Percentiles rank a stretch among this genome's conserved stretches.
Conservation (phyloP, 1,140 invertebrate genomes). For the Panagrolaimus sp. region DNA sequence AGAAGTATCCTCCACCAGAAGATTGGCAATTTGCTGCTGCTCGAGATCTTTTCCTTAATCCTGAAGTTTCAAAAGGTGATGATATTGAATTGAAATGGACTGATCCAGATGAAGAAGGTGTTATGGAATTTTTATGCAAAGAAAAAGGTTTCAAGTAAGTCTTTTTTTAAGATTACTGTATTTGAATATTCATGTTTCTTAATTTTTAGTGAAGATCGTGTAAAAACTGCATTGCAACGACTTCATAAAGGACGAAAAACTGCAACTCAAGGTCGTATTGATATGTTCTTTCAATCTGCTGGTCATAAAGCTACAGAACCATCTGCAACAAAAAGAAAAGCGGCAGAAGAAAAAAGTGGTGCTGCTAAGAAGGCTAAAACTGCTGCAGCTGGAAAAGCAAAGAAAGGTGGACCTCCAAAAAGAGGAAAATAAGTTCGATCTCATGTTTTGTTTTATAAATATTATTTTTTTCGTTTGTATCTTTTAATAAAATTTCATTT, state of each 20-base stretch:
- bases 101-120: slow-evolving; percentile 86
- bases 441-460: too few species aligned
- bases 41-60: slow-evolving; percentile 75
- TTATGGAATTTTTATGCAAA: slow-evolving; percentile 83
- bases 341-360: slow-evolving; percentile 29
- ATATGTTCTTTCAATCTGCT: slow-evolving; percentile 78
- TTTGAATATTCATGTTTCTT: too few species aligned
- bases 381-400: slow-evolving; percentile 13
- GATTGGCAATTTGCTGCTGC: slow-evolving; percentile 65
- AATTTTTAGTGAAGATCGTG: slow-evolving; percentile 73
- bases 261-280: slow-evolving; percentile 82
- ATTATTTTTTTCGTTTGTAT: too few species aligned
- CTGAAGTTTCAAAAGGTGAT: slow-evolving; percentile 71
- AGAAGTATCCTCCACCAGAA: slow-evolving; percentile 58
- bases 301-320: slow-evolving; percentile 20
- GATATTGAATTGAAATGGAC: slow-evolving; percentile 65
- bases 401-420: too few species aligned
- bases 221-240: slow-evolving; percentile 83
- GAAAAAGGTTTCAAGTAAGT: slow-evolving; percentile 68
- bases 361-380: slow-evolving; percentile 7
- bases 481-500: too few species aligned
- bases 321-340: slow-evolving; percentile 42
- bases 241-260: slow-evolving; percentile 75
- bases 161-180: too few species aligned
- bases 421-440: too few species aligned